Percentiles rank a stretch among this genome's conserved stretches.
Evolutionary conservation across 2,888 invertebrate species (phyloP).

Genomic region (Phyllotreta cruciferae): DNA sequence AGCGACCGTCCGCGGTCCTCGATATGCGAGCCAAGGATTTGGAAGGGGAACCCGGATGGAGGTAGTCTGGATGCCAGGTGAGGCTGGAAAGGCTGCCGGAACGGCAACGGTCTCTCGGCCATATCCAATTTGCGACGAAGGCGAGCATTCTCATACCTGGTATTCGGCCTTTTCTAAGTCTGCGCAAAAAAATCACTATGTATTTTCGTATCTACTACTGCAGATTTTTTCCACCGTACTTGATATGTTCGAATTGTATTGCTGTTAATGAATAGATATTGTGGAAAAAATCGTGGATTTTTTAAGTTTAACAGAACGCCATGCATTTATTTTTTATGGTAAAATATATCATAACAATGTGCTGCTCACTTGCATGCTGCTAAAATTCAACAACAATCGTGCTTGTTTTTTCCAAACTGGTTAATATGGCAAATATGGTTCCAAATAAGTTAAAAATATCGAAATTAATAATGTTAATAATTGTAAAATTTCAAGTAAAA

Average conservation of each 20-base stretch:
- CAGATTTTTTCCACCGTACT: constrained; percentile 18
- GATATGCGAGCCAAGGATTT: constrained; percentile 71
- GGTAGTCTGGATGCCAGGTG: constrained; percentile 59
- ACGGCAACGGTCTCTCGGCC: constrained; percentile 76
- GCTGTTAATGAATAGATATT: not conserved
- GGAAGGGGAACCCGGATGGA: constrained; percentile 55
- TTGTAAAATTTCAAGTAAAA: too few relatives aligned
- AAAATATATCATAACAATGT: too few relatives aligned
- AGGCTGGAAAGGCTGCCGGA: constrained; percentile 59
- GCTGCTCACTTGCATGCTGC: too few relatives aligned
- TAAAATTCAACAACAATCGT: too few relatives aligned
- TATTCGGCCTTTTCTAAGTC: constrained; percentile 94
- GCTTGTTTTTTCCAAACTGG: too few relatives aligned
- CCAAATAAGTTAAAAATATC: too few relatives aligned
- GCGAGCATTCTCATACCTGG: constrained; percentile 84
- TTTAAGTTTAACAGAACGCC: too few relatives aligned
- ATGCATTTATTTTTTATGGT: not conserved
- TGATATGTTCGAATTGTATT: not conserved
- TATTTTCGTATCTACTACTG: not conserved
- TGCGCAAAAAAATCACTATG: constrained; percentile 55
- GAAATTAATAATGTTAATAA: too few relatives aligned
- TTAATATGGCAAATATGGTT: too few relatives aligned
- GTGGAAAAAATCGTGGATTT: not conserved
- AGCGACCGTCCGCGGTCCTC: constrained; percentile 77
- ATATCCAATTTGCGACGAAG: constrained; percentile 76